Conservation (phyloP, 2,797 vertebrate genomes). For the Sphaeramia orbicularis region DNA sequence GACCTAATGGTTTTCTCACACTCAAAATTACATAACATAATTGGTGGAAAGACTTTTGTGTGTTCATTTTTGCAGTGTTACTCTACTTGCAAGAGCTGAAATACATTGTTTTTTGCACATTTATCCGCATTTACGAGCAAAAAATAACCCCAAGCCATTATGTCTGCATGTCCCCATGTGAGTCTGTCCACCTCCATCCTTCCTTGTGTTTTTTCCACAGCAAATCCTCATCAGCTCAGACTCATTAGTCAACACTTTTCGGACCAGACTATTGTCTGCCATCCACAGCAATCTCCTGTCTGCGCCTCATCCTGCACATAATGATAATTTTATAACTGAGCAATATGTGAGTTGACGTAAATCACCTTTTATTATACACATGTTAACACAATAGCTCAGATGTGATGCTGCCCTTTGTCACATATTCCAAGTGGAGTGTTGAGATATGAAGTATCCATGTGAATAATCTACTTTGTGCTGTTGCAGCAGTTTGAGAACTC, state of each 20-base stretch:
- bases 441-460: background rate
- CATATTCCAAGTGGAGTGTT: background rate
- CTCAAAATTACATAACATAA: too few relatives aligned
- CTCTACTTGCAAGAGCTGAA: too few relatives aligned
- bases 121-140: too few relatives aligned
- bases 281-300: constrained; percentile 9
- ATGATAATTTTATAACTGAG: background rate
- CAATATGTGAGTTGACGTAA: background rate
- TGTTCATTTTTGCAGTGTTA: too few relatives aligned
- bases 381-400: background rate
- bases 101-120: too few relatives aligned
- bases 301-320: background rate
- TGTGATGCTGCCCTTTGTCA: background rate
- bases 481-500: constrained; percentile 14
- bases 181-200: background rate
- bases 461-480: background rate
- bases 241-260: constrained; percentile 14
- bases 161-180: background rate
- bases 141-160: too few relatives aligned
- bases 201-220: constrained; percentile 6
- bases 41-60: too few relatives aligned
- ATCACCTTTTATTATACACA: background rate
- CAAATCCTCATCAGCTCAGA: constrained; percentile 20
- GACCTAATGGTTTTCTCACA: too few relatives aligned
- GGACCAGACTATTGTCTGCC: constrained; percentile 18